Evolutionary conservation across 2,113 vertebrate genomes (phyloP), one percentile per base, ranked within the genome.

Genomic region (Salminus brasiliensis): DNA sequence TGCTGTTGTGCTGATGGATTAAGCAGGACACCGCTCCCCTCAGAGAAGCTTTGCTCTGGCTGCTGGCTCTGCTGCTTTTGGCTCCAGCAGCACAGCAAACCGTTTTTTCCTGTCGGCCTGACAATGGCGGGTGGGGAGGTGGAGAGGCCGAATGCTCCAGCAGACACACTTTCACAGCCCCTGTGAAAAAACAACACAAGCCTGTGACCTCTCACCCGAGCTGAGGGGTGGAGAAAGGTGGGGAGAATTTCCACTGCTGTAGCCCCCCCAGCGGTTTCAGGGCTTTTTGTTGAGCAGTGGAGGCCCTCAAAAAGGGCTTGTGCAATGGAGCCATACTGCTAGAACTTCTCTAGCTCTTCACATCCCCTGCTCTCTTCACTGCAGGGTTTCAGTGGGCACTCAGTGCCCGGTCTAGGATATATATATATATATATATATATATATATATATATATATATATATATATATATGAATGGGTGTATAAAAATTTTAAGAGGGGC

Each of bases 281-380:
- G 85, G 82, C 66, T 85, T 87, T 91, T 91, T 92, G 90, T 91
- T 92, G 81, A 84, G 55, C 70, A 87, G 76, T 75, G 68, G 86
- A 90, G 88, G 88, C 83, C 83, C 80, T 88, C 79, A 68, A 80
- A 84, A 52, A 73, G 80, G 87, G 67, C 39, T 71, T 52, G 16
- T 23, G 16, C 34, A 36, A 23, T 11, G 29, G 15, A 59, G 27
- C 18, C 5, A 23, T 70, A 30, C 78, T 73, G 49, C 63, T 49
- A 66, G 1, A 43, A 9, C n/a, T n/a, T n/a, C 34, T 53, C n/a
- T 4, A 25, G 36, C 16, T 59, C 16, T 36, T 72, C 29, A 72
- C 30, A 45, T 16, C n/a, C 62, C 15, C 34, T 21, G 18, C 47
- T 21, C 18, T 5, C 0, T 45, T 43, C 41, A 60, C 39, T 60